These are phyloP conservation scores for Lepilemur ruficaudatus DNA, from an alignment of 2,797 vertebrate species.

Conservation along the genomic window DNA sequence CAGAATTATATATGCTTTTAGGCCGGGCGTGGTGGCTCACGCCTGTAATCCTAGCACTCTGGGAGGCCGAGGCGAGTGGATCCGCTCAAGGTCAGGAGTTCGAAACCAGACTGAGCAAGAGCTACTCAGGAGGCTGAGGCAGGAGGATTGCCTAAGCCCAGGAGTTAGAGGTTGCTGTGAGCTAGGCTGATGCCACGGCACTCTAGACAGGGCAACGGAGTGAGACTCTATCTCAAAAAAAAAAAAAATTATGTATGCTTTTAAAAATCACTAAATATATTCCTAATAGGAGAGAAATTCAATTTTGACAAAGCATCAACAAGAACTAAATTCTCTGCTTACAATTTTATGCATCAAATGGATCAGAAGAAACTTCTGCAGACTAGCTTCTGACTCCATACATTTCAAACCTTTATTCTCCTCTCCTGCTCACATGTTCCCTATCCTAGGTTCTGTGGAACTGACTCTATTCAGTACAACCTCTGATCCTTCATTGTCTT, in stretches of 20 bases:
- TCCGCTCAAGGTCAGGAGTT: too few species aligned
- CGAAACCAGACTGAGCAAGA: too few species aligned
- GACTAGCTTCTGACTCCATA: neutral
- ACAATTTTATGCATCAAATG: neutral
- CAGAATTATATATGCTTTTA: neutral
- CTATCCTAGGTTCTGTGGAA: neutral
- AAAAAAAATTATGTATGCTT: neutral
- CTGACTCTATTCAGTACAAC: neutral
- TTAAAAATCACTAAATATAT: neutral
- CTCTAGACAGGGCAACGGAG: too few species aligned
- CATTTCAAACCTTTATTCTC: neutral
- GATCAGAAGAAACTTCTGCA: neutral
- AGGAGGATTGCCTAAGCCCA: too few species aligned
- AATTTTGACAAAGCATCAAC: constrained; percentile 7
- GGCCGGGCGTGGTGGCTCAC: too few species aligned
- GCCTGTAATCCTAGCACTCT: too few species aligned
- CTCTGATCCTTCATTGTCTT: neutral
- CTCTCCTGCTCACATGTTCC: neutral
- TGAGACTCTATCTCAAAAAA: too few species aligned
- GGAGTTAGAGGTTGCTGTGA: too few species aligned
- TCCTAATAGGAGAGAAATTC: neutral
- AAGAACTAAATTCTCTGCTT: neutral
- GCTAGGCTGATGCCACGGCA: too few species aligned
- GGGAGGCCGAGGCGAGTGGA: too few species aligned
- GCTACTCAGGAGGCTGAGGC: too few species aligned